Conservation (phyloP, 2,888 invertebrate species). For the Agriopis aurantiaria region DNA sequence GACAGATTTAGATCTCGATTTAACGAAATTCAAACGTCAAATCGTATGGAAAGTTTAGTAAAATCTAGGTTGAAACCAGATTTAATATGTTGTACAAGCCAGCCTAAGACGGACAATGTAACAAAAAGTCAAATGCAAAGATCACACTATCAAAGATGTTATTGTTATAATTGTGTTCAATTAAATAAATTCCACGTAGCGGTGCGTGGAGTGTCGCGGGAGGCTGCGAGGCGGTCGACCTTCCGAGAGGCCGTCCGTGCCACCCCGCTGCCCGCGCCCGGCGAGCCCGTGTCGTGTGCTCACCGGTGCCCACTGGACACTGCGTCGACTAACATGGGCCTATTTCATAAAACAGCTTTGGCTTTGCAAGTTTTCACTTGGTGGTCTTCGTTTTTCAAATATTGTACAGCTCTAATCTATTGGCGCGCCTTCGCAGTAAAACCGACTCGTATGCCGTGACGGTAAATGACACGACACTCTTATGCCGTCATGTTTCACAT, state of each 20-base stretch:
- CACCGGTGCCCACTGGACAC: conserved; percentile 6
- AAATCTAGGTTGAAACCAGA: too few species aligned
- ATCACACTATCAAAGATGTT: conserved; percentile 58
- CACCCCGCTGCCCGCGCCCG: conserved; percentile 53
- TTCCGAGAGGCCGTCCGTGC: conserved; percentile 80
- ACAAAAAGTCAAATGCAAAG: neutral
- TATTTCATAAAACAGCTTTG: neutral
- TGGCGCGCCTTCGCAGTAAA: too few species aligned
- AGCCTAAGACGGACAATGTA: neutral
- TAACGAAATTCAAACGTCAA: too few species aligned
- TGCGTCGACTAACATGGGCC: neutral
- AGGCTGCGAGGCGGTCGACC: conserved; percentile 77
- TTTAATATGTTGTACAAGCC: too few species aligned
- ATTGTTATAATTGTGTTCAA: conserved; percentile 82
- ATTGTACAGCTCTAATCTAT: too few species aligned
- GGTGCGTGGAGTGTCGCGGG: conserved; percentile 60
- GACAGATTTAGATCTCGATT: too few species aligned
- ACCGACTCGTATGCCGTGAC: too few species aligned
- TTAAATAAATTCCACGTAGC: conserved; percentile 84
- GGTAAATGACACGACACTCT: too few species aligned
- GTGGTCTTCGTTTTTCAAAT: neutral
- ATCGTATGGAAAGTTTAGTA: too few species aligned
- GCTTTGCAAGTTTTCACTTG: neutral
- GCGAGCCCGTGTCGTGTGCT: neutral
- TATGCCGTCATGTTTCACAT: too few species aligned